phyloP scores from a whole-genome alignment of 2,797 vertebrate species.

The Megaceryle alcyon region DNA sequence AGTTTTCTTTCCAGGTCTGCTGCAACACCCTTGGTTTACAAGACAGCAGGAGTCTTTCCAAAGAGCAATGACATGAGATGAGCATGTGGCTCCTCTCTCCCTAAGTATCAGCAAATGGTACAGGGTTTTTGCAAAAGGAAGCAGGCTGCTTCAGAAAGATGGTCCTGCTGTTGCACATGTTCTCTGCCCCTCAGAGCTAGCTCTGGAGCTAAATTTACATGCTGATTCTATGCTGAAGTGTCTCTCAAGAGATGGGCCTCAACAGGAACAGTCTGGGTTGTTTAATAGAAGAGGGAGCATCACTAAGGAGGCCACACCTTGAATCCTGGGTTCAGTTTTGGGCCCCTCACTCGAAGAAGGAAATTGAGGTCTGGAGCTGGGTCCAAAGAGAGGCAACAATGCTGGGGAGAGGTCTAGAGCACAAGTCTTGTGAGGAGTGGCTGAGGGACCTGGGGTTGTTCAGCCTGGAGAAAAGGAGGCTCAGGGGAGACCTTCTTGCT shows the following conservation, averaged over 20 bases:
- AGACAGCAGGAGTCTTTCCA: neutral
- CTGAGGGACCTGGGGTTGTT: neutral
- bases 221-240: neutral
- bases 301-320: neutral
- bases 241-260: neutral
- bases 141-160: neutral
- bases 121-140: neutral
- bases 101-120: rapidly evolving
- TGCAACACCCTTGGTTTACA: neutral
- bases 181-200: neutral
- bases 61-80: neutral
- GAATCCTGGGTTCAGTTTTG: neutral
- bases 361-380: neutral
- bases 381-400: neutral
- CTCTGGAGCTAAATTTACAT: neutral
- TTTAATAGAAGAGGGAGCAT: neutral
- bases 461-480: neutral
- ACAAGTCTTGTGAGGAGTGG: neutral
- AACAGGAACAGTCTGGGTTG: neutral
- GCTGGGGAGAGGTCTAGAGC: neutral
- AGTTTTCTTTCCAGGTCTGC: neutral
- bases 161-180: neutral
- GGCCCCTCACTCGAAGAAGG: neutral
- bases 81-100: neutral
- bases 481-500: neutral